These are phyloP conservation scores for Ia io DNA, from an alignment of 2,113 vertebrate genomes.

Conservation along the genomic window DNA sequence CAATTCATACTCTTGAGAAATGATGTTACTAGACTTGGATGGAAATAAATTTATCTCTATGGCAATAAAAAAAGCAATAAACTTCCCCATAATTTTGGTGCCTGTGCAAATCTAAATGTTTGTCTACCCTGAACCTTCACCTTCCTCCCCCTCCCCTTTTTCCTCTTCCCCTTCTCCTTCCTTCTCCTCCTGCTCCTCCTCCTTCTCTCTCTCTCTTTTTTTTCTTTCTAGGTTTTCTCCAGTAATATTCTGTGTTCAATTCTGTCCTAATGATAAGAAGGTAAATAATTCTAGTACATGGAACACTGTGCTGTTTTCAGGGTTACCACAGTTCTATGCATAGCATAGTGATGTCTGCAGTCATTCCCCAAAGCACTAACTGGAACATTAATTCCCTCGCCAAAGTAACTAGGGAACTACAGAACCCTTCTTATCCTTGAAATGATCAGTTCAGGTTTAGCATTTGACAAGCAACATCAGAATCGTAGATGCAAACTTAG, in stretches of 20 bases:
- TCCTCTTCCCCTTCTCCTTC: neutral
- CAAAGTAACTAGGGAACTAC: neutral
- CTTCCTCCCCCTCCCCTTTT: neutral
- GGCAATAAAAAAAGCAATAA: neutral
- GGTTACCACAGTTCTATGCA: neutral
- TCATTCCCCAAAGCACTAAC: neutral
- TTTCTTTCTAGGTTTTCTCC: neutral
- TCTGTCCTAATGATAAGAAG: neutral
- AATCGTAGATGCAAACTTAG: neutral
- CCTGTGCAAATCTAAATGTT: neutral
- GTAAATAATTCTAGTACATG: neutral
- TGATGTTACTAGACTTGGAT: neutral
- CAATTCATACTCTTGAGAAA: neutral
- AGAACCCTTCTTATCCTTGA: neutral
- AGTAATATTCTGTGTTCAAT: neutral
- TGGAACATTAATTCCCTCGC: neutral
- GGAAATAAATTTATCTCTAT: neutral
- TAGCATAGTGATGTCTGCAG: neutral
- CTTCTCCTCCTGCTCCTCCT: too few relatives aligned
- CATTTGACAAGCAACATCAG: neutral
- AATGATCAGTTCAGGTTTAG: neutral
- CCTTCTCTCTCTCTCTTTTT: neutral
- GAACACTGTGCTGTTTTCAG: neutral
- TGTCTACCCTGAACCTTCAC: too few relatives aligned
- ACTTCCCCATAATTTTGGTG: neutral